Evolutionary conservation across 2,888 invertebrate species (phyloP).

Genomic region (Pristionchus maxplancki): DNA sequence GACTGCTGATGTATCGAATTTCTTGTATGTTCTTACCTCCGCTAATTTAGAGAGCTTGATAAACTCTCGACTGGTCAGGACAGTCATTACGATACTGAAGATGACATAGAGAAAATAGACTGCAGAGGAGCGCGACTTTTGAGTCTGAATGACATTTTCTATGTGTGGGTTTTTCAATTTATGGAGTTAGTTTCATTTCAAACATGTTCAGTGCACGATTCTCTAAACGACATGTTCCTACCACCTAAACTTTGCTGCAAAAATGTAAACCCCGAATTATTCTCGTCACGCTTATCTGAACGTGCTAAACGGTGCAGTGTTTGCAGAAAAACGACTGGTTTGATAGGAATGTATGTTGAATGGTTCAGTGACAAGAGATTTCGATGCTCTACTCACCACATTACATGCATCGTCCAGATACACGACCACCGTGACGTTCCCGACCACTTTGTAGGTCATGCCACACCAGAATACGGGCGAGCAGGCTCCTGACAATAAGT

Average conservation of each 20-base stretch:
- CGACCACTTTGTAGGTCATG: not conserved
- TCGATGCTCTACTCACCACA: not conserved
- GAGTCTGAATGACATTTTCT: not conserved
- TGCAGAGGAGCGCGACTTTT: not conserved
- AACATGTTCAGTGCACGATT: too few species aligned
- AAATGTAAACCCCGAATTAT: not conserved
- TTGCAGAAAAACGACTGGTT: not conserved
- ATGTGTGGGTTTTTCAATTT: too few species aligned
- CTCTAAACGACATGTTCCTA: not conserved
- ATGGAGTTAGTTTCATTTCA: too few species aligned
- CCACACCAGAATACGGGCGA: slow-evolving; percentile 1
- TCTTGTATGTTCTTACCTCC: too few species aligned
- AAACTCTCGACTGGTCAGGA: not conserved
- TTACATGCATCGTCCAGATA: not conserved
- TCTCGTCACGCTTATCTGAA: not conserved
- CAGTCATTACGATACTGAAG: not conserved
- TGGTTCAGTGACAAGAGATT: not conserved
- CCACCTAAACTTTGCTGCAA: not conserved
- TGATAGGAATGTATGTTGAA: too few species aligned
- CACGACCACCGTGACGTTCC: not conserved
- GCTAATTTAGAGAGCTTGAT: not conserved
- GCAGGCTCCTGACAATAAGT: not conserved
- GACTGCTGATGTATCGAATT: too few species aligned
- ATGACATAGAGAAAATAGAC: slow-evolving; percentile 26
- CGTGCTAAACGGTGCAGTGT: not conserved